Evolutionary conservation across 2,888 invertebrate genomes (phyloP).

Genomic region (Eubasilissa splendida): DNA sequence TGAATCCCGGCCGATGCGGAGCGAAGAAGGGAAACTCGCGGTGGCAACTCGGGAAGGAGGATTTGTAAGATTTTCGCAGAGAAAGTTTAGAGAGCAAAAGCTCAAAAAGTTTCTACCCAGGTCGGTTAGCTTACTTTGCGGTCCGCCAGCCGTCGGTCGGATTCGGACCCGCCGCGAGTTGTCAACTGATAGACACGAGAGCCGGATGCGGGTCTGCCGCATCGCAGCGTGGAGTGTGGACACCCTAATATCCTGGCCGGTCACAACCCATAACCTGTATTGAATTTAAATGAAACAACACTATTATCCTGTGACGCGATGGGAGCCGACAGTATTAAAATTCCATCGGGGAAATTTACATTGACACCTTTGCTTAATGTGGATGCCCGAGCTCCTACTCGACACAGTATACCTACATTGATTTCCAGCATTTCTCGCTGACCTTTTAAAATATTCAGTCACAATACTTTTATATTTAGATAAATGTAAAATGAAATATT

Average conservation of each 20-base stretch:
- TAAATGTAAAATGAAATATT: background rate
- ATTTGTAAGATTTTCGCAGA: background rate
- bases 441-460: background rate
- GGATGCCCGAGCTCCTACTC: background rate
- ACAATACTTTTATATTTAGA: background rate
- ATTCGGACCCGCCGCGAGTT: background rate
- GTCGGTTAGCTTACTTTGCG: constrained; percentile 16
- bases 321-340: constrained; percentile 47
- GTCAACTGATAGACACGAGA: background rate
- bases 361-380: constrained; percentile 35
- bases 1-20: background rate
- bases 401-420: background rate
- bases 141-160: constrained; percentile 7
- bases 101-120: constrained; percentile 24
- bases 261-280: constrained; percentile 56
- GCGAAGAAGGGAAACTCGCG: background rate
- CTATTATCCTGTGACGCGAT: constrained; percentile 28
- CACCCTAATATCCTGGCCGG: constrained; percentile 55
- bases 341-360: constrained; percentile 38
- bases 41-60: constrained; percentile 7
- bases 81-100: constrained; percentile 23
- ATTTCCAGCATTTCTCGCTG: background rate
- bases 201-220: constrained; percentile 34
- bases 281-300: constrained; percentile 57
- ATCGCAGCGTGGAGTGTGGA: constrained; percentile 23